phyloP scores from a whole-genome alignment of 1,140 invertebrate genomes.

The Leptonema lineaticorne region DNA sequence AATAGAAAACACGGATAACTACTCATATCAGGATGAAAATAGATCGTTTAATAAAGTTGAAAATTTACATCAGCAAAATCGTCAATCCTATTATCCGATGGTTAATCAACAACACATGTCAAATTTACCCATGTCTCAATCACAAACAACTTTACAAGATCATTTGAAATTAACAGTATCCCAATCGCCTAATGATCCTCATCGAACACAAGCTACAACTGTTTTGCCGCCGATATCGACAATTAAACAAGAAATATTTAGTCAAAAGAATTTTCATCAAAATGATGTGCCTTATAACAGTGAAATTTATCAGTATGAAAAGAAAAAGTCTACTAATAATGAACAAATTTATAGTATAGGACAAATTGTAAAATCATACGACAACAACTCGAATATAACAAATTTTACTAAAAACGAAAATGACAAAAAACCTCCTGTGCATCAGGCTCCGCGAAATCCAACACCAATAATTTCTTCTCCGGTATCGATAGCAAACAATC shows the following conservation, averaged over 20 bases:
- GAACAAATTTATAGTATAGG: slow-evolving; percentile 18
- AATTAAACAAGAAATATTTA: slow-evolving; percentile 54
- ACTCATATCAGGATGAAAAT: slow-evolving; percentile 50
- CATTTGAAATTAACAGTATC: slow-evolving; percentile 19
- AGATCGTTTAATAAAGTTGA: slow-evolving; percentile 19
- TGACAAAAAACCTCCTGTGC: slow-evolving; percentile 37
- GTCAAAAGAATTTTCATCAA: slow-evolving; percentile 32
- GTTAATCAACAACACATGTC: background rate
- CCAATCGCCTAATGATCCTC: background rate
- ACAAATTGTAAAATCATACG: slow-evolving; percentile 8
- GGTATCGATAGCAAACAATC: slow-evolving; percentile 42
- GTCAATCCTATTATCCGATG: background rate
- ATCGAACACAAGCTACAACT: slow-evolving; percentile 44
- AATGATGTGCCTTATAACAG: slow-evolving; percentile 29
- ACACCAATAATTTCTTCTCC: slow-evolving; percentile 37
- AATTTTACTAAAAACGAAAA: slow-evolving; percentile 16
- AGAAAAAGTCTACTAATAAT: slow-evolving; percentile 15
- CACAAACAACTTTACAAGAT: slow-evolving; percentile 12
- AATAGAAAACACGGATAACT: slow-evolving; percentile 52
- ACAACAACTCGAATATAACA: background rate
- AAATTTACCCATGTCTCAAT: background rate
- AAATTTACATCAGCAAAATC: background rate
- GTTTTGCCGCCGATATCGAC: slow-evolving; percentile 55
- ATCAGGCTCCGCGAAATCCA: slow-evolving; percentile 45
- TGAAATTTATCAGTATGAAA: slow-evolving; percentile 28